Percentiles rank a stretch among this genome's conserved stretches.
These are phyloP conservation scores for Isotomurus palustris DNA, from an alignment of 2,888 invertebrate species.

Conservation along the genomic window DNA sequence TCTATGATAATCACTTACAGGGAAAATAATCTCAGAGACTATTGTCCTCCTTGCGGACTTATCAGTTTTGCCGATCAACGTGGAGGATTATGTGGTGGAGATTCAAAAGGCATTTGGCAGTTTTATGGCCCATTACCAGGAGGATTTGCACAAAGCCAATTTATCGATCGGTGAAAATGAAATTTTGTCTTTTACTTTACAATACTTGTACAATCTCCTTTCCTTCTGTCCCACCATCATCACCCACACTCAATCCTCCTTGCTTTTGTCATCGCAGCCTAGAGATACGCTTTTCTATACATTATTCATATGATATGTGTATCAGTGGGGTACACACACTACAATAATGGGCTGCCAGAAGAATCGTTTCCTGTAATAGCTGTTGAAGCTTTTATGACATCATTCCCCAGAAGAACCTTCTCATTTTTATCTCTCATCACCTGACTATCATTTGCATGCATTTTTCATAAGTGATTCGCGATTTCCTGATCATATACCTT, in stretches of 20 bases:
- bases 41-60: constrained; percentile 44
- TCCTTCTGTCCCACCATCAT: too few relatives aligned
- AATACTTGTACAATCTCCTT: neutral
- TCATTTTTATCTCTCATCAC: neutral
- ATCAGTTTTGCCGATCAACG: constrained; percentile 44
- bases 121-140: constrained; percentile 44
- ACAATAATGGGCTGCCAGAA: neutral
- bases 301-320: too few relatives aligned
- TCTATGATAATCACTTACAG: constrained; percentile 21
- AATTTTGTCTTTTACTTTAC: constrained; percentile 11
- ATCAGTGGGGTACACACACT: too few relatives aligned
- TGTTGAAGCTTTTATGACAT: neutral
- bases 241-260: neutral
- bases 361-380: neutral
- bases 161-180: constrained; percentile 43
- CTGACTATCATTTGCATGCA: neutral
- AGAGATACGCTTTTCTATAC: too few relatives aligned
- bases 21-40: constrained; percentile 42
- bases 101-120: constrained; percentile 44
- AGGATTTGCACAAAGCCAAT: constrained; percentile 45
- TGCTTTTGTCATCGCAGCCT: too few relatives aligned
- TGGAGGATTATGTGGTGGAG: constrained; percentile 46
- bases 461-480: neutral
- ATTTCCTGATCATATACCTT: neutral
- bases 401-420: too few relatives aligned